These are phyloP conservation scores for Ephestia elutella DNA, from an alignment of 1,140 invertebrate genomes.

Conservation along the genomic window DNA sequence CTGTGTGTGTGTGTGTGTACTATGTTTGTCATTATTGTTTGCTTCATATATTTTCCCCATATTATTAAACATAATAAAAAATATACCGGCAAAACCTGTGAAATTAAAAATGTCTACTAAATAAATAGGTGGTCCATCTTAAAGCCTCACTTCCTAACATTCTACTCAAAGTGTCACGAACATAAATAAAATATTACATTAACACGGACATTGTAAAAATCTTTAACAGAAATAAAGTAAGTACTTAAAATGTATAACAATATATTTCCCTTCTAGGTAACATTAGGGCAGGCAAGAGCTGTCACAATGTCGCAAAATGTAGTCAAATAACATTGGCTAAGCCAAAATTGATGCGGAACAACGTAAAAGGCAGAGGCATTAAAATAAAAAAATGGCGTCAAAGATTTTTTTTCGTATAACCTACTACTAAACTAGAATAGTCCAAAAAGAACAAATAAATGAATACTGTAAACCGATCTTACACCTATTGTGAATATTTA, in stretches of 20 bases:
- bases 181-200: slow-evolving; percentile 16
- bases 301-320: slow-evolving; percentile 17
- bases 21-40: slow-evolving; percentile 16
- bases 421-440: slow-evolving; percentile 40
- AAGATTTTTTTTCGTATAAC: slow-evolving; percentile 31
- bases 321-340: slow-evolving; percentile 9
- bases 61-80: slow-evolving; percentile 2
- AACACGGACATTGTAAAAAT: slow-evolving; percentile 7
- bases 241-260: slow-evolving; percentile 27
- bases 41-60: slow-evolving; percentile 7
- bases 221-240: slow-evolving; percentile 27
- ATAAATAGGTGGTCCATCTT: slow-evolving; percentile 41
- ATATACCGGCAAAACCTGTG: slow-evolving; percentile 6
- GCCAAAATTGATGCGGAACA: slow-evolving; percentile 23
- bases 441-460: slow-evolving; percentile 32
- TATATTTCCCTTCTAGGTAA: slow-evolving; percentile 40
- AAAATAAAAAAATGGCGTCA: slow-evolving; percentile 30
- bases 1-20: slow-evolving; percentile 50
- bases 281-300: slow-evolving; percentile 52
- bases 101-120: slow-evolving; percentile 15
- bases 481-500: slow-evolving; percentile 45
- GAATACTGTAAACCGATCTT: slow-evolving; percentile 56
- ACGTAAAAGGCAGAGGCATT: slow-evolving; percentile 43
- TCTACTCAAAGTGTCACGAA: slow-evolving; percentile 18
- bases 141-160: slow-evolving; percentile 36